Base-by-base conservation (phyloP, 2,797 vertebrate genomes). In the Tadarida brasiliensis region DNA sequence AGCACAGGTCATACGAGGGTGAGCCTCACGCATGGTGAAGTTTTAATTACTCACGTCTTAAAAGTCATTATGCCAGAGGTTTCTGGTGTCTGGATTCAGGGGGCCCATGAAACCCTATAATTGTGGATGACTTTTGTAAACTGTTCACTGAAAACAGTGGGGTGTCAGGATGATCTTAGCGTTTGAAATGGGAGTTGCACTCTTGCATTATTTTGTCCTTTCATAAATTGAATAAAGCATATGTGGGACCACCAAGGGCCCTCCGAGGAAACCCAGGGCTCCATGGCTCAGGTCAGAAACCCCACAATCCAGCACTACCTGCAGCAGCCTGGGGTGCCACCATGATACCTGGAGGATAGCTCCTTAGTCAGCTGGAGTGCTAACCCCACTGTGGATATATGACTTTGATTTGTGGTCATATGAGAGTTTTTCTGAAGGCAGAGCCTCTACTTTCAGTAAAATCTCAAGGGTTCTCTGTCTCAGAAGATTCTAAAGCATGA, bases 1-100 rank as follows among this genome's bases (percentile, higher is more conserved):
- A 39, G 26, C 7, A 1, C 11, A 2, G 35, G 11, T 28, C 51
- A 9, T 51, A 17, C 1, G 4, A 10, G 6, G 20, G 5, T 0
- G 17, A 68, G 67, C 44, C 47, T 65, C 70, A 4, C 24, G 12
- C 19, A 11, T 1, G 9, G 44, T 28, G 56, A 70, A 9, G 28
- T 24, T 74, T 47, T 47, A 20, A 28, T 68, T 3, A 10, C 22
- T 65, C 57, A 54, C 2, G 14, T 68, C 28, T 44, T 24, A 20
- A 35, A 84, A 76, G 30, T 61, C 39, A 2, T 51, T 11, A 24
- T 7, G 7, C 12, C 22, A 30, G n/a, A 35, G 61, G 63, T 26
- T 26, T 67, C 35, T 5, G 39, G 39, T 33, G 74, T 61, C 35
- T 63, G 11, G 28, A 20, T 35, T 49, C 20, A 33, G 14, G 57